Conservation (phyloP, 2,113 vertebrate species). For the Pluvianellus socialis region DNA sequence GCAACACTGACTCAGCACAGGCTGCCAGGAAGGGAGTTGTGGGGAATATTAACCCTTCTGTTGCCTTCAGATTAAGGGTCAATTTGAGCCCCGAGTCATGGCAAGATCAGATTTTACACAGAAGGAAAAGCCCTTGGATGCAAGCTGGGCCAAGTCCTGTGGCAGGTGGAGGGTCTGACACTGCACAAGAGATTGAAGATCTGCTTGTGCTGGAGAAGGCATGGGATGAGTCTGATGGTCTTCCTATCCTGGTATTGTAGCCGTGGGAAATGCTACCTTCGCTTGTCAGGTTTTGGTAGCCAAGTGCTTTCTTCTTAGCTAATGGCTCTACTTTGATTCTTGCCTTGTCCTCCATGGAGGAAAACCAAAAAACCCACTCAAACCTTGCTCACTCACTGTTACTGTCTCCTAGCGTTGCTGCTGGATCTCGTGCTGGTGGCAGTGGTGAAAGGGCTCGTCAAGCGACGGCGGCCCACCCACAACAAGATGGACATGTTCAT, state of each 20-base stretch:
- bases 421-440: slow-evolving; percentile 89
- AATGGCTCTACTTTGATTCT: background rate
- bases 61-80: background rate
- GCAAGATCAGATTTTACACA: background rate
- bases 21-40: background rate
- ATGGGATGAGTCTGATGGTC: background rate
- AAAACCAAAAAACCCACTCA: background rate
- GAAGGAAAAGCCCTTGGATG: background rate
- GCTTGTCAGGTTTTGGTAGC: background rate
- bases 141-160: background rate
- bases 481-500: slow-evolving; percentile 99
- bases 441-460: slow-evolving; percentile 88
- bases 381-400: background rate
- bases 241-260: background rate
- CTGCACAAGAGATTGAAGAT: background rate
- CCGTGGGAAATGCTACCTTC: background rate
- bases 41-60: background rate
- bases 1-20: background rate
- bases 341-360: background rate
- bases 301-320: background rate
- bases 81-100: rapidly evolving
- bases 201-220: background rate
- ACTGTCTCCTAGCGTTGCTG: slow-evolving; percentile 80
- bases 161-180: background rate
- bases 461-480: slow-evolving; percentile 87